phyloP scores from a whole-genome alignment of 35 echinoderm and acorn worm genomes.

The Ptychodera flava region DNA sequence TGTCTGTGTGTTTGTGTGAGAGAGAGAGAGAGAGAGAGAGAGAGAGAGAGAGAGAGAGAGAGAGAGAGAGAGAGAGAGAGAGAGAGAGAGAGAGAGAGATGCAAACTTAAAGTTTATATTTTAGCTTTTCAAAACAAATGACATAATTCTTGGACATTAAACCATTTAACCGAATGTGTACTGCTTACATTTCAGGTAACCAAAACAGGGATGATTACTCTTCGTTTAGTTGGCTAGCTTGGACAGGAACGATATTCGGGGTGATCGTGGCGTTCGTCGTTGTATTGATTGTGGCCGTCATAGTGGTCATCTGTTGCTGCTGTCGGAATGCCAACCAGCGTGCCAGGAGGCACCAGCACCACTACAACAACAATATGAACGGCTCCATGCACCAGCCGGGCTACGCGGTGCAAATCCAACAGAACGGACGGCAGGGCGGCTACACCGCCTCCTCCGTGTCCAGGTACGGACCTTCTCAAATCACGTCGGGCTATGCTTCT shows the following conservation, averaged over 20 bases:
- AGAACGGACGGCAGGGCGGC: background rate
- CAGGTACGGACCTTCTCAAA: background rate
- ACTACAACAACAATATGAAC: background rate
- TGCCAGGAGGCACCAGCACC: background rate
- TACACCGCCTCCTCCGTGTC: background rate
- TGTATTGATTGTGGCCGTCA: background rate
- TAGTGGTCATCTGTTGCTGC: background rate
- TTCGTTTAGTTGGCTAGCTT: background rate
- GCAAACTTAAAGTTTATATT: too few relatives aligned
- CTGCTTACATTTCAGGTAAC: too few relatives aligned
- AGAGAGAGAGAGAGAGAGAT: too few relatives aligned
- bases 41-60: too few relatives aligned
- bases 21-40: too few relatives aligned
- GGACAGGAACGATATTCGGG: background rate
- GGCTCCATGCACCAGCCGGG: background rate
- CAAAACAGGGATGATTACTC: background rate
- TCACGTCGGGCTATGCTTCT: background rate
- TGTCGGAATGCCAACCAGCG: background rate
- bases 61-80: too few relatives aligned
- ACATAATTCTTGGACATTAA: too few relatives aligned
- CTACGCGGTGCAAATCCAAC: background rate
- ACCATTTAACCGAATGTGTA: too few relatives aligned
- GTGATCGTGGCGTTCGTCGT: background rate
- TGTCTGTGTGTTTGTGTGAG: too few relatives aligned
- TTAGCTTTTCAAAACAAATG: too few relatives aligned